Percentiles rank a stretch among this genome's conserved stretches.
phyloP scores from a whole-genome alignment of 2,888 invertebrate species.

The Xanthia togata region DNA sequence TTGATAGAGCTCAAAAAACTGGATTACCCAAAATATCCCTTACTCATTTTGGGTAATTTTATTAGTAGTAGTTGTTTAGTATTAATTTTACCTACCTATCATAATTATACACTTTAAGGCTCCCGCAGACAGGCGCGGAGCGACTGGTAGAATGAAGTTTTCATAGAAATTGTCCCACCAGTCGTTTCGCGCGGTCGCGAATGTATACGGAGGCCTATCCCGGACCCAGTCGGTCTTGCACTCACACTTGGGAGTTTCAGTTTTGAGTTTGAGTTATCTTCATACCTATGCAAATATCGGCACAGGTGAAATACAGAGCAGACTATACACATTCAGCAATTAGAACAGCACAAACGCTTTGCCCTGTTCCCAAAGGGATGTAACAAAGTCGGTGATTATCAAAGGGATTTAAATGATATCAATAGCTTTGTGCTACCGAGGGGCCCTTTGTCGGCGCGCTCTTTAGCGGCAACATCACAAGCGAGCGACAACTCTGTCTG shows the following conservation, averaged over 20 bases:
- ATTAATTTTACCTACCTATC: too few species aligned
- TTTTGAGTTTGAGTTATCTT: too few species aligned
- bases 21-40: background rate
- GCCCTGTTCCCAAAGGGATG: conserved; percentile 73
- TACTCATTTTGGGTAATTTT: too few species aligned
- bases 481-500: conserved; percentile 76
- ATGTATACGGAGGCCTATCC: too few species aligned
- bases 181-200: too few species aligned
- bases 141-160: too few species aligned
- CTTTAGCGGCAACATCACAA: conserved; percentile 80
- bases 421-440: conserved; percentile 88
- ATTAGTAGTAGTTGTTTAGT: too few species aligned
- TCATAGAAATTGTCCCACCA: too few species aligned
- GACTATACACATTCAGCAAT: conserved; percentile 1
- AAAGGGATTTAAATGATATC: conserved; percentile 89
- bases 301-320: background rate
- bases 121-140: too few species aligned
- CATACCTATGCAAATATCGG: background rate
- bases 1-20: background rate
- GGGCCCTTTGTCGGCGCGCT: conserved; percentile 84
- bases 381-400: conserved; percentile 79
- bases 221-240: background rate
- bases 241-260: background rate
- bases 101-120: background rate
- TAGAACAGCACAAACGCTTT: conserved; percentile 15